A percentile compares a stretch with the other conserved stretches of the same genome.
Conservation (phyloP, 1,140 invertebrate species). For the Dreissena rostriformis region DNA sequence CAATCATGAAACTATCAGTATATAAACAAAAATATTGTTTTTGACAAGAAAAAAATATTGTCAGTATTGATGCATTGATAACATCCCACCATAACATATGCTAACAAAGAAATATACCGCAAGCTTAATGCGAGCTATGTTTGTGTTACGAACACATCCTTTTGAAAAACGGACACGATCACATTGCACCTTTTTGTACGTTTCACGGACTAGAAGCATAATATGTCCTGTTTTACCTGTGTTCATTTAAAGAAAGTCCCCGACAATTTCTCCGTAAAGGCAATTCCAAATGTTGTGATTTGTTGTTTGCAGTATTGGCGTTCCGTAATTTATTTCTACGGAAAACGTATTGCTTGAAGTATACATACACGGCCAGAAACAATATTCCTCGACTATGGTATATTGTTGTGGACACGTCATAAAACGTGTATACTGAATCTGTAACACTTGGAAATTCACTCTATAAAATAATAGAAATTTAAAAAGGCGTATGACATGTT, state of each 20-base stretch:
- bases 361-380: constrained; percentile 40
- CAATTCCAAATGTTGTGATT: constrained; percentile 26
- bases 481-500: constrained; percentile 49
- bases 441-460: not conserved
- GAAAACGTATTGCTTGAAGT: constrained; percentile 55
- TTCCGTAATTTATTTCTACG: constrained; percentile 20
- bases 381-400: constrained; percentile 33
- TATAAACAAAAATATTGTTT: too few relatives aligned
- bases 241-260: constrained; percentile 42
- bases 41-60: too few relatives aligned
- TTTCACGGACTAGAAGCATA: too few relatives aligned
- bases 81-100: too few relatives aligned
- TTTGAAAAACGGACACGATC: too few relatives aligned
- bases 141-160: too few relatives aligned
- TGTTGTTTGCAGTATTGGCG: not conserved
- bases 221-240: not conserved
- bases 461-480: constrained; percentile 26
- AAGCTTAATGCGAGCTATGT: too few relatives aligned
- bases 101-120: too few relatives aligned
- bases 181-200: too few relatives aligned
- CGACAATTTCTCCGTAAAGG: constrained; percentile 19
- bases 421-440: not conserved
- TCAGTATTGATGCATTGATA: too few relatives aligned
- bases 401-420: constrained; percentile 24
- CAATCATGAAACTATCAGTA: too few relatives aligned